A percentile compares a stretch with the other conserved stretches of the same genome.
phyloP scores from a whole-genome alignment of 1,140 invertebrate species.

The Lanistes nyassanus region DNA sequence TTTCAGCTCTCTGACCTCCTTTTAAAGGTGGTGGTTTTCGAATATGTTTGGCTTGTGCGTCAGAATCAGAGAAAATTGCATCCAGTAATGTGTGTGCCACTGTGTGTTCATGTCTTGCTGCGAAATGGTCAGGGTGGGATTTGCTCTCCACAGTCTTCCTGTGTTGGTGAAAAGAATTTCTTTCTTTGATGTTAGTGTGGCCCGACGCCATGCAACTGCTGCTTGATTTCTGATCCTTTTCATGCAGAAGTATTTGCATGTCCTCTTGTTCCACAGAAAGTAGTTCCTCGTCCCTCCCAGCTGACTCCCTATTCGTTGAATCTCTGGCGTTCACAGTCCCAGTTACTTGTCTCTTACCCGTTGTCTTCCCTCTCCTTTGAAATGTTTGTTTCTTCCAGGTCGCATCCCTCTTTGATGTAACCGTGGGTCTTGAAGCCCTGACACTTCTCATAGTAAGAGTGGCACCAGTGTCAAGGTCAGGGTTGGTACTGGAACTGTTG shows the following conservation, averaged over 20 bases:
- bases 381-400: neutral
- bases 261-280: neutral
- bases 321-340: neutral
- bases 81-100: slow-evolving; percentile 15
- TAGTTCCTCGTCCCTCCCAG: neutral
- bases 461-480: neutral
- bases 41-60: neutral
- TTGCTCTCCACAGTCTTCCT: neutral
- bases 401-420: neutral
- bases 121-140: neutral
- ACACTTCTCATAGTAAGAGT: neutral
- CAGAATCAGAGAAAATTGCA: slow-evolving; percentile 27
- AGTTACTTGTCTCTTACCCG: neutral
- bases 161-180: neutral
- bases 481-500: neutral
- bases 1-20: neutral
- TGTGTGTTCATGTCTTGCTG: neutral
- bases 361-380: no score
- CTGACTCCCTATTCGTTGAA: neutral
- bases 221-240: neutral
- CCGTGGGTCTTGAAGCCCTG: neutral
- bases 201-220: slow-evolving; percentile 8
- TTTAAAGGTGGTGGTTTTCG: slow-evolving; percentile 17
- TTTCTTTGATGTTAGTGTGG: neutral
- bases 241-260: slow-evolving; percentile 2